phyloP scores from a whole-genome alignment of 1,140 invertebrate species.

The Coelopa frigida region DNA sequence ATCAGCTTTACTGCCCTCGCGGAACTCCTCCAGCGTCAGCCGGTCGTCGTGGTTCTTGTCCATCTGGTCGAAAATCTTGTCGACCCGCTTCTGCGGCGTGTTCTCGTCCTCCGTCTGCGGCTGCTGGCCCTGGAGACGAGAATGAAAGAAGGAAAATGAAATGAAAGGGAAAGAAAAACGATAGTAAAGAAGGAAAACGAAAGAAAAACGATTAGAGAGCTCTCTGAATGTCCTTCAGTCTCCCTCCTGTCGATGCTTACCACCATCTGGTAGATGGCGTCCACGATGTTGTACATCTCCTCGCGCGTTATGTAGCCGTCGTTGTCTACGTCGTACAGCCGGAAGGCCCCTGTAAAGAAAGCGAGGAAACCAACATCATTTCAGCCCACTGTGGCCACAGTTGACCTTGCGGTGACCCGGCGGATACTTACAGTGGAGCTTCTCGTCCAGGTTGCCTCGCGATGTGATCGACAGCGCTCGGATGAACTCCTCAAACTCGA shows the following conservation, averaged over 20 bases:
- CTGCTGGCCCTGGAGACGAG: slow-evolving; percentile 67
- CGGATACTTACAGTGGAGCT: slow-evolving; percentile 83
- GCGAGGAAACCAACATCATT: too few species aligned
- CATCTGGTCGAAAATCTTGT: slow-evolving; percentile 97
- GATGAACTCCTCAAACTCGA: slow-evolving; percentile 97
- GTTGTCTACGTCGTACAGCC: slow-evolving; percentile 95
- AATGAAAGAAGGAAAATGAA: background rate
- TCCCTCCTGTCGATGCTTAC: slow-evolving; percentile 71
- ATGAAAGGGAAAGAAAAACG: background rate
- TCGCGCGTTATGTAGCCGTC: slow-evolving; percentile 95
- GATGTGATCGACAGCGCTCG: slow-evolving; percentile 92
- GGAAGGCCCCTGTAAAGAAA: slow-evolving; percentile 88
- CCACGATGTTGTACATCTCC: slow-evolving; percentile 98
- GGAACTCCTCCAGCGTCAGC: slow-evolving; percentile 94
- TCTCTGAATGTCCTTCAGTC: background rate
- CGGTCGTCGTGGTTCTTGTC: slow-evolving; percentile 98
- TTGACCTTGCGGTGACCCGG: too few species aligned
- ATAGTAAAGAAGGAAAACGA: background rate
- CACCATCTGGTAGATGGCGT: slow-evolving; percentile 99
- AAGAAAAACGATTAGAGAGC: background rate
- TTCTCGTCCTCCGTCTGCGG: slow-evolving; percentile 88
- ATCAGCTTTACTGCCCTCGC: slow-evolving; percentile 97
- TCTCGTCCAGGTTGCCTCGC: slow-evolving; percentile 91
- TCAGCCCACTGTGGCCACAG: too few species aligned
- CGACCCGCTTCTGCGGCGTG: slow-evolving; percentile 90